Percentiles rank a stretch among this genome's conserved stretches.
These are phyloP conservation scores for Drosophila robusta DNA, from an alignment of 2,888 invertebrate species.

Conservation along the genomic window DNA sequence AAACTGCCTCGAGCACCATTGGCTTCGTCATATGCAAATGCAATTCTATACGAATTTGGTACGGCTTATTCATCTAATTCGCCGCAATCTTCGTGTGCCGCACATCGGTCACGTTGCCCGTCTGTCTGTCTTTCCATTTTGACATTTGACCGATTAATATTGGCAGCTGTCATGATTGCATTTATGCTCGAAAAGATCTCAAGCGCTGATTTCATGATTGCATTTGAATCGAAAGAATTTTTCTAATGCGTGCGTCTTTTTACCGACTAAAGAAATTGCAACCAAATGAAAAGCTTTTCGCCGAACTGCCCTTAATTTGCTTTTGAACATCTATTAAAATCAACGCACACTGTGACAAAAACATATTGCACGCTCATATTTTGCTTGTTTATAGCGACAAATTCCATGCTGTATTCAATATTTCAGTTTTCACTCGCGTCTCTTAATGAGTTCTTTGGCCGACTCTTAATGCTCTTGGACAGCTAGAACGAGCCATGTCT, in stretches of 20 bases:
- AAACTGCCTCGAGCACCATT: slow-evolving; percentile 13
- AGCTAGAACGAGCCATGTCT: slow-evolving; percentile 45
- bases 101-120: slow-evolving; percentile 51
- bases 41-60: slow-evolving; percentile 52
- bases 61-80: slow-evolving; percentile 66
- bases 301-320: slow-evolving; percentile 46
- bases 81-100: slow-evolving; percentile 49
- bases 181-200: slow-evolving; percentile 56
- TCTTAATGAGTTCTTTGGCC: slow-evolving; percentile 41
- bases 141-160: slow-evolving; percentile 75
- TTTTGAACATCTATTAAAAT: slow-evolving; percentile 41
- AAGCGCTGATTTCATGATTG: slow-evolving; percentile 45
- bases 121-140: slow-evolving; percentile 22
- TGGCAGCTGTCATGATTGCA: slow-evolving; percentile 77
- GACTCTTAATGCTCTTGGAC: slow-evolving; percentile 51
- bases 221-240: slow-evolving; percentile 34
- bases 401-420: slow-evolving; percentile 58
- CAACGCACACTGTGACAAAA: slow-evolving; percentile 17
- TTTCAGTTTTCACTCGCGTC: slow-evolving; percentile 48
- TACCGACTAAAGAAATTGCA: slow-evolving; percentile 2
- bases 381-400: slow-evolving; percentile 52
- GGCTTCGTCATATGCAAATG: slow-evolving; percentile 65
- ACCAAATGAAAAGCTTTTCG: slow-evolving; percentile 28
- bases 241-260: slow-evolving; percentile 22
- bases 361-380: slow-evolving; percentile 22